Evolutionary conservation across 2,888 invertebrate species (phyloP), one percentile per base, ranked within the genome.

Genomic region (Linyphia triangularis): DNA sequence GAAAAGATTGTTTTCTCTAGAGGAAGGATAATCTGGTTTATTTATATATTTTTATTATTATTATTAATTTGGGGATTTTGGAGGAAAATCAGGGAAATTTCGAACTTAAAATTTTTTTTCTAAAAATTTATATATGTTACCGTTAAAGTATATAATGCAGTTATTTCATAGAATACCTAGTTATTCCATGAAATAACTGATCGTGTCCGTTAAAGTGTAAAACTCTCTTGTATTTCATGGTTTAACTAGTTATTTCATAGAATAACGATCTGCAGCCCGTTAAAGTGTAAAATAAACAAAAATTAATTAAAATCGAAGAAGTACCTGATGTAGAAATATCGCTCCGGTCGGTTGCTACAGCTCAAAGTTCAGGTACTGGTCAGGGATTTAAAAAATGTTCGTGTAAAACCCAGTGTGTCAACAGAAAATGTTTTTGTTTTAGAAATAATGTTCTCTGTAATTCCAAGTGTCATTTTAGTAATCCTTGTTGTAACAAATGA

Each of bases 181-280:
- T 72, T 83, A 63, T 83, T 83, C 72, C 72, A 83, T 83, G 73
- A 43, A 83, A 83, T 83, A 72, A 83, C 83, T 83, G 83, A 83
- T 83, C 83, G 83, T 83, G 83, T 83, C 83, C 83, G 83, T 83
- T 83, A 83, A 83, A 83, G 83, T 83, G 83, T 83, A 83, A 73
- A 83, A 83, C 83, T 83, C 40, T 83, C 73, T 83, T 72, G 83
- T 73, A 83, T 83, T 83, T 83, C 83, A 83, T 73, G 72, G 73
- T 73, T 83, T 83, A 83, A 83, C 83, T 83, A 73, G 83, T 83
- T 72, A 73, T 73, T 83, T 73, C 81, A 81, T 79, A 78, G 78
- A n/a, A n/a, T n/a, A n/a, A n/a, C n/a, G n/a, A n/a, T n/a, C n/a
- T n/a, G n/a, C n/a, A n/a, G n/a, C n/a, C n/a, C n/a, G n/a, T n/a